A percentile compares a stretch with the other conserved stretches of the same genome.
These are phyloP conservation scores for Holothuria scabra DNA, from an alignment of 53 echinoderm and acorn worm genomes.

Conservation along the genomic window DNA sequence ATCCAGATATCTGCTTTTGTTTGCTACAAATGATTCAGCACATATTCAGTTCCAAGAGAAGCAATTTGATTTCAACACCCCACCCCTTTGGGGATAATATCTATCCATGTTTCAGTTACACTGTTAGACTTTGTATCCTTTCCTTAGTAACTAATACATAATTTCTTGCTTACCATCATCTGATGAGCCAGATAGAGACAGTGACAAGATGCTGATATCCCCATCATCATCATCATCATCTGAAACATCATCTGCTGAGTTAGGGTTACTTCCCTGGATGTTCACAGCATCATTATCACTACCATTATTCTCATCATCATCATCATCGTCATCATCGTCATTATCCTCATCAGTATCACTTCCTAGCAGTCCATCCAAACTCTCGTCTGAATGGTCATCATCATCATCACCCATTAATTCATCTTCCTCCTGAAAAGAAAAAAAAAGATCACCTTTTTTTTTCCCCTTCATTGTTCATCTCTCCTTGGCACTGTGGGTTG, in stretches of 20 bases:
- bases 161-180: too few relatives aligned
- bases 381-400: slow-evolving; percentile 28
- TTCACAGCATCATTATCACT: slow-evolving; percentile 73
- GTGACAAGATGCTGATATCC: slow-evolving; percentile 9
- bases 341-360: slow-evolving; percentile 47
- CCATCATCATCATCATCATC: slow-evolving; percentile 59
- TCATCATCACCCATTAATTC: slow-evolving; percentile 20
- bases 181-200: background rate
- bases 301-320: slow-evolving; percentile 57
- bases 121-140: too few relatives aligned
- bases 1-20: too few relatives aligned
- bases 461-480: too few relatives aligned
- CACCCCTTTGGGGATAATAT: too few relatives aligned
- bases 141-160: too few relatives aligned
- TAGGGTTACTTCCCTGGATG: slow-evolving; percentile 48
- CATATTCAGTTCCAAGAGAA: too few relatives aligned
- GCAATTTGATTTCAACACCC: too few relatives aligned
- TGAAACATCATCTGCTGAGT: slow-evolving; percentile 47
- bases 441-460: background rate
- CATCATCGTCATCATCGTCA: slow-evolving; percentile 60
- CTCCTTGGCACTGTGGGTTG: too few relatives aligned
- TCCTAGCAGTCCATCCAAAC: slow-evolving; percentile 25
- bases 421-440: background rate
- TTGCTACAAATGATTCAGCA: too few relatives aligned
- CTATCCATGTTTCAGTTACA: too few relatives aligned